Conservation (phyloP, 2,797 vertebrate species). For the Australoheros facetus region DNA sequence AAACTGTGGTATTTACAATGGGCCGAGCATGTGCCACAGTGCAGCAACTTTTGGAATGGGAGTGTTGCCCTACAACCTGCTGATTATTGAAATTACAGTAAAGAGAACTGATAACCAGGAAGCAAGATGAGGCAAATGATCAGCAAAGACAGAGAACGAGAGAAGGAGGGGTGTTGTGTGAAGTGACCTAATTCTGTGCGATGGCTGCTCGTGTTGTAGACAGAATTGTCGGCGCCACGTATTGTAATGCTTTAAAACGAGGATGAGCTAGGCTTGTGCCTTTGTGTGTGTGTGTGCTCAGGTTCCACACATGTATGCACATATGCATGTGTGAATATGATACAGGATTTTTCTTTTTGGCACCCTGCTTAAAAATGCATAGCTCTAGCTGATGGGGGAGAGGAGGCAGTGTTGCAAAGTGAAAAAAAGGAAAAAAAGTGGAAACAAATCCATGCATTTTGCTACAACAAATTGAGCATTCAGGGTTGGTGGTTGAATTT, state of each 20-base stretch:
- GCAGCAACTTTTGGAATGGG: neutral
- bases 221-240: constrained; percentile 55
- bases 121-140: constrained; percentile 53
- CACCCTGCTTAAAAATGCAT: constrained; percentile 17
- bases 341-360: neutral
- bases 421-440: neutral
- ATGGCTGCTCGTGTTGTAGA: constrained; percentile 75
- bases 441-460: constrained; percentile 1
- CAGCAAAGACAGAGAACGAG: constrained; percentile 58
- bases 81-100: constrained; percentile 37
- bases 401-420: neutral
- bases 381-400: constrained; percentile 22
- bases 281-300: constrained; percentile 9
- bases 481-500: neutral
- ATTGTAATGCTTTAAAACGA: constrained; percentile 55
- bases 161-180: constrained; percentile 65
- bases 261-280: constrained; percentile 35
- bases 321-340: constrained; percentile 28
- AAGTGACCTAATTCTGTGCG: constrained; percentile 82
- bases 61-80: neutral
- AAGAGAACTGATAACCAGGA: constrained; percentile 39
- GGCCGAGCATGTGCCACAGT: neutral
- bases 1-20: neutral
- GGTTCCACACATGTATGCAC: constrained; percentile 7
- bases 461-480: constrained; percentile 6